These are phyloP conservation scores for Ectropis crepuscularia DNA, from an alignment of 2,888 invertebrate genomes.

Conservation along the genomic window DNA sequence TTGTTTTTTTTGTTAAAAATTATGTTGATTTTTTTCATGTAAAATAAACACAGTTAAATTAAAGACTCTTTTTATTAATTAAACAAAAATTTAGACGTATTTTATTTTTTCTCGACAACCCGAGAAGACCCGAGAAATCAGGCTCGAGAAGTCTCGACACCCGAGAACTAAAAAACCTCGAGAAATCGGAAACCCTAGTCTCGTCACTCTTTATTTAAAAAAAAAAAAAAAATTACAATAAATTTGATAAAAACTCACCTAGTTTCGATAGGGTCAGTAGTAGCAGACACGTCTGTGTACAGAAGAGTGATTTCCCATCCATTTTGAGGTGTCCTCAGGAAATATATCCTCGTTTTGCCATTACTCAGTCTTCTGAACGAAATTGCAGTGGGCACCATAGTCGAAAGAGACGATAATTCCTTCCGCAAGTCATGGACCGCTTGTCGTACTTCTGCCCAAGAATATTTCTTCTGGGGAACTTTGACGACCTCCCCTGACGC, in stretches of 20 bases:
- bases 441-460: constrained; percentile 92
- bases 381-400: constrained; percentile 92
- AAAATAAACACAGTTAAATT: too few relatives aligned
- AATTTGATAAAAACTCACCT: constrained; percentile 55
- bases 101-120: too few relatives aligned
- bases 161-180: too few relatives aligned
- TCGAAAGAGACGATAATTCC: constrained; percentile 90
- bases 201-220: too few relatives aligned
- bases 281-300: constrained; percentile 91
- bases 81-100: too few relatives aligned
- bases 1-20: too few relatives aligned
- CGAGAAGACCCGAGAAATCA: too few relatives aligned
- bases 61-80: too few relatives aligned
- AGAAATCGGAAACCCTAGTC: too few relatives aligned
- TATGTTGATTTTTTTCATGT: too few relatives aligned
- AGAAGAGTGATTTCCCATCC: constrained; percentile 96
- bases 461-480: constrained; percentile 74
- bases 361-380: constrained; percentile 91
- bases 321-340: constrained; percentile 93
- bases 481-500: constrained; percentile 71
- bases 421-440: constrained; percentile 93
- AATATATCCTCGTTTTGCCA: constrained; percentile 94
- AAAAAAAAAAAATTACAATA: not conserved
- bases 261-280: constrained; percentile 81
- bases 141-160: too few relatives aligned